A percentile compares a stretch with the other conserved stretches of the same genome.
Evolutionary conservation across 2,888 invertebrate genomes (phyloP).

Genomic region (Blastobasis adustella): DNA sequence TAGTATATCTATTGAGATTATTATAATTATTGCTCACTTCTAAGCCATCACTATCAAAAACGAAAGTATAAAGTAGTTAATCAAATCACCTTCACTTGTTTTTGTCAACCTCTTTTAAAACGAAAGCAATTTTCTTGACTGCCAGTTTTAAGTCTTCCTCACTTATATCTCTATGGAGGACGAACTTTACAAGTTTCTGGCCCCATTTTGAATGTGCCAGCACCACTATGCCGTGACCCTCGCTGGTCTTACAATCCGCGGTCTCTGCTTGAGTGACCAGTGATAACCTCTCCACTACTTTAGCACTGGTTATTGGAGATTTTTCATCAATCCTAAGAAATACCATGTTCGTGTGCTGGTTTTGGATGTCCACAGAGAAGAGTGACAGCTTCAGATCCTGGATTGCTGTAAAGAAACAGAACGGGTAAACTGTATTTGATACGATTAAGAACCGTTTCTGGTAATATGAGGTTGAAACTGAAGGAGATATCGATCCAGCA

Average conservation of each 20-base stretch:
- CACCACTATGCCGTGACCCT: constrained; percentile 43
- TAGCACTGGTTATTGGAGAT: constrained; percentile 59
- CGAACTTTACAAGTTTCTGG: constrained; percentile 70
- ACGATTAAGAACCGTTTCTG: no score
- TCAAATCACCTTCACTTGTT: neutral
- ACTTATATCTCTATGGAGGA: constrained; percentile 78
- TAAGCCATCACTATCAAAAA: no score
- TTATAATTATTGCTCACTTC: no score
- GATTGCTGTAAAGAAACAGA: constrained; percentile 50
- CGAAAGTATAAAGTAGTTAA: no score
- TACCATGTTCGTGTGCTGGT: constrained; percentile 80
- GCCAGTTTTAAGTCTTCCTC: constrained; percentile 74
- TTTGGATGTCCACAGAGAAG: constrained; percentile 70
- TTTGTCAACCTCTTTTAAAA: constrained; percentile 70
- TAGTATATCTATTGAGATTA: no score
- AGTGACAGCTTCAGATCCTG: constrained; percentile 63
- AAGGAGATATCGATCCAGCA: no score
- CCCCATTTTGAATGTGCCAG: constrained; percentile 66
- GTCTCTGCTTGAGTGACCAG: constrained; percentile 40
- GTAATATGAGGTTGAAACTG: no score
- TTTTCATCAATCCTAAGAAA: constrained; percentile 73
- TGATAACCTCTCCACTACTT: constrained; percentile 14
- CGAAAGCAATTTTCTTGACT: constrained; percentile 75
- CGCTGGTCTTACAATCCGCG: constrained; percentile 22
- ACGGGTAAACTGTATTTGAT: no score